A percentile compares a stretch with the other conserved stretches of the same genome.
These are phyloP conservation scores for Blastomussa wellsi DNA, from an alignment of 92 coral and sea anemone species.

Conservation along the genomic window DNA sequence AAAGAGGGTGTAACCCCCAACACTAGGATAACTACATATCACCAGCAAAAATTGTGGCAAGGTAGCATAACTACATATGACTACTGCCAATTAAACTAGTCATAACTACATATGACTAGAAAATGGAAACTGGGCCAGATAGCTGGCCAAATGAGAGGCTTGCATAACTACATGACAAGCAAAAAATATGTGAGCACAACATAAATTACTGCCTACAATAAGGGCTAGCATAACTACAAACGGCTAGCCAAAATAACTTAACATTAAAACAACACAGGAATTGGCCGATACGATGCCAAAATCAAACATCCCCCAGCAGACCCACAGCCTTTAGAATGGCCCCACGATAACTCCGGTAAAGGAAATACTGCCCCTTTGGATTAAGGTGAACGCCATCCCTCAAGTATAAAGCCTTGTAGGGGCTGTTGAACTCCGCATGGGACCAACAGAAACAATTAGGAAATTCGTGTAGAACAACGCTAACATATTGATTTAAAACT, in stretches of 20 bases:
- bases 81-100: not conserved
- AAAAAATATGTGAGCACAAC: not conserved
- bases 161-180: constrained; percentile 4
- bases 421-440: constrained; percentile 41
- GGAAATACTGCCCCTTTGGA: constrained; percentile 50
- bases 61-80: not conserved
- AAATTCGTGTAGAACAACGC: constrained; percentile 43
- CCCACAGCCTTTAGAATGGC: constrained; percentile 45
- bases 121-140: not conserved
- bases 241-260: not conserved
- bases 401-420: constrained; percentile 42
- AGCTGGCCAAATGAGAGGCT: not conserved
- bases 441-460: constrained; percentile 52
- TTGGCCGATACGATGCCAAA: too few relatives aligned
- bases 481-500: constrained; percentile 43
- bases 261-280: too few relatives aligned
- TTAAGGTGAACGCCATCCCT: constrained; percentile 60
- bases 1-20: not conserved
- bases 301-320: too few relatives aligned
- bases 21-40: not conserved
- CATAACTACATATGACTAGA: too few relatives aligned
- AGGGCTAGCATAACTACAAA: constrained; percentile 1
- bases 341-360: constrained; percentile 67
- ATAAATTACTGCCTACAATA: not conserved
- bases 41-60: not conserved